phyloP scores from a whole-genome alignment of 2,888 invertebrate species.

The Drosophila acutilabella region DNA sequence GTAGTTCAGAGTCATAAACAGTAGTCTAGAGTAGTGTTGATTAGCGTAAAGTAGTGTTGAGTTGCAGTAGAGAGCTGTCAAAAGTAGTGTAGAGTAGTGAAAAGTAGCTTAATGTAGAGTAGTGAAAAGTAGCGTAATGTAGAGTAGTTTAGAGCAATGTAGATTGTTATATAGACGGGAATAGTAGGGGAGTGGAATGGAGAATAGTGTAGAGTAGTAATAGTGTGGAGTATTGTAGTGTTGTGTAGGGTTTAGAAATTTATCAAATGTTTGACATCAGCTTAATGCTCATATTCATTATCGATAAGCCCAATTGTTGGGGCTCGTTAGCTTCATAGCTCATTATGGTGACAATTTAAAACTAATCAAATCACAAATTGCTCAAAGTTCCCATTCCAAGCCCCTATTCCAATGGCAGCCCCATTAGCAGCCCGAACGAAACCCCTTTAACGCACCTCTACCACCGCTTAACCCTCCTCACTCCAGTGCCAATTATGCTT shows the following conservation, averaged over 20 bases:
- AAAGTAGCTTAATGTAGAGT: not conserved
- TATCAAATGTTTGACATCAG: conserved; percentile 53
- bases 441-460: too few relatives aligned
- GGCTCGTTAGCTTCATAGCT: conserved; percentile 49
- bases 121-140: not conserved
- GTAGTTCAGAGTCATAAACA: too few relatives aligned
- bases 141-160: not conserved
- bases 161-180: not conserved
- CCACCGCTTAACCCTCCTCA: too few relatives aligned
- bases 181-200: not conserved
- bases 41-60: too few relatives aligned
- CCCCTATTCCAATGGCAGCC: too few relatives aligned
- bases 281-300: conserved; percentile 74
- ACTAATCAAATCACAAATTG: conserved; percentile 79
- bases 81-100: not conserved
- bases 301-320: conserved; percentile 59
- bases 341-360: conserved; percentile 75
- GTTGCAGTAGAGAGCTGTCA: too few relatives aligned
- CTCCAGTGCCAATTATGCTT: conserved; percentile 30
- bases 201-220: not conserved
- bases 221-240: not conserved
- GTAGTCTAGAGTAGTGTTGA: not conserved
- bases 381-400: not conserved
- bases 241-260: not conserved
- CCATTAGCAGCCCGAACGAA: too few relatives aligned